Base-by-base conservation (phyloP, 1,140 invertebrate species). In the Orius laevigatus region DNA sequence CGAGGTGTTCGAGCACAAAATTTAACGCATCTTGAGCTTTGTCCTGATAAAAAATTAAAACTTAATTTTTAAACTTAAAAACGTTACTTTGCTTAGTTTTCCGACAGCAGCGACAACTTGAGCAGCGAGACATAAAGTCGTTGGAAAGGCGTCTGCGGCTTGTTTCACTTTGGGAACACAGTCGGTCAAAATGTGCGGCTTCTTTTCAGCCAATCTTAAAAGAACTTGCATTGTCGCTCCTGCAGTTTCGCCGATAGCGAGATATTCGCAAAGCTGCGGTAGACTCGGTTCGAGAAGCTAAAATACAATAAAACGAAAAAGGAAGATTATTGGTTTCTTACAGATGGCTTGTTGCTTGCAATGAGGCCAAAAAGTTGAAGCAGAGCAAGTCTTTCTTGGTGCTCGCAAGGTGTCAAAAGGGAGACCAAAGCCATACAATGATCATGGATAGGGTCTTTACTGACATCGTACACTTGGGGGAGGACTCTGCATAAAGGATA, bases 391-490 rank as follows among this genome's bases (percentile, higher is more conserved):
- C 84, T 84, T 64, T 93, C 89, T 52, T 79, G 73, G 40, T 76
- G 72, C 61, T 89, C 84, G 63, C 84, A 87, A 55, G 78, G 75
- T 1, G 82, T 78, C 20, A 93, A 65, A 12, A 93, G 66, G 0
- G 79, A 78, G 1, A 89, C 80, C 18, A 94, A 66, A 15, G 81
- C 78, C 61, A 84, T 78, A 2, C 85, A 76, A 66, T 89, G 82
- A 3, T 84, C 83, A 52, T 86, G 77, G 35, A 93, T 73, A 1
- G 84, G 78, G 57, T 88, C 81, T 12, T 79, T 79, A 49, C 84
- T 87, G 6, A 89, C 80, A 57, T 79, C 75, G 65, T 91, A 93
- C 16, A 93, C 77, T 64, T 89, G 85, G 0, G 85, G 85, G 39
- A 93, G 69, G 15, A 93, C 84, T 43, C 84, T 68, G 48, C 83